These are phyloP conservation scores for Nibea coibor DNA, from an alignment of 2,113 vertebrate genomes.

Conservation along the genomic window DNA sequence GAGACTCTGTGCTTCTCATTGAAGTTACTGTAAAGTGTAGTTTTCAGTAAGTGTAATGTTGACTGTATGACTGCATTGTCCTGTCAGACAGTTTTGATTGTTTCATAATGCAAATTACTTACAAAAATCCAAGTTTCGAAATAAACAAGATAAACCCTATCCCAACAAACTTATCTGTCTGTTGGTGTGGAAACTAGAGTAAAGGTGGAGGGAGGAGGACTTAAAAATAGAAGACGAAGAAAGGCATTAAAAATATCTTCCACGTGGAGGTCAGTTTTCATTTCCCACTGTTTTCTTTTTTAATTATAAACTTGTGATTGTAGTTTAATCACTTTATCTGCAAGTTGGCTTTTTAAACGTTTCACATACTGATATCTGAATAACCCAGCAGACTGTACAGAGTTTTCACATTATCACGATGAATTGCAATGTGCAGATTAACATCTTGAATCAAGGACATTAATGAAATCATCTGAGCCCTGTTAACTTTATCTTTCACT, in stretches of 20 bases:
- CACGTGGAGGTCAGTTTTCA: constrained; percentile 16
- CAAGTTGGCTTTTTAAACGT: constrained; percentile 11
- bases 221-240: constrained; percentile 4
- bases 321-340: constrained; percentile 43
- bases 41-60: background rate
- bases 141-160: constrained; percentile 1
- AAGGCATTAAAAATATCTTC: background rate
- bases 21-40: background rate
- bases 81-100: background rate
- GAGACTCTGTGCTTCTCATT: background rate
- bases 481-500: background rate
- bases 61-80: background rate
- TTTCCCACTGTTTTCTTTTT: constrained; percentile 45
- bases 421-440: background rate
- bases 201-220: background rate
- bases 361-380: constrained; percentile 27
- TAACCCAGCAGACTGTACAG: constrained; percentile 11
- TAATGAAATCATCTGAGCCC: constrained; percentile 3
- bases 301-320: constrained; percentile 46
- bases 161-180: background rate
- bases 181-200: constrained; percentile 18
- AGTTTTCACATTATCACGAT: constrained; percentile 20
- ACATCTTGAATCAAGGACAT: background rate
- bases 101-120: background rate
- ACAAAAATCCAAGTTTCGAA: background rate